Percentiles rank a stretch among this genome's conserved stretches.
Evolutionary conservation across 2,113 vertebrate species (phyloP).

Genomic region (Pomatorhinus ruficollis): DNA sequence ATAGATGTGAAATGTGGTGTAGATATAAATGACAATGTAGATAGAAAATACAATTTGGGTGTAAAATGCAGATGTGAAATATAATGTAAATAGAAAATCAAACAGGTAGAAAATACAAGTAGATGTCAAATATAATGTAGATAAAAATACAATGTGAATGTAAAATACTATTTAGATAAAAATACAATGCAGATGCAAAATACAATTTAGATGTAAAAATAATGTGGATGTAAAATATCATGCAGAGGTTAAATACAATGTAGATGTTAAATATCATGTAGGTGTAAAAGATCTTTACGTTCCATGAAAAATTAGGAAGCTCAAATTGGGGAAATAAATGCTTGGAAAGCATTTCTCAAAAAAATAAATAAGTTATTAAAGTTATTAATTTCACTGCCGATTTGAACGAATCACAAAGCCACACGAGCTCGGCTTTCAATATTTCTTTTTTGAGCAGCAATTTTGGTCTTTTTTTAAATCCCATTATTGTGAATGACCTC

Average conservation of each 20-base stretch:
- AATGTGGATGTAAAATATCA: not conserved
- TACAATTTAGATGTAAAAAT: not conserved
- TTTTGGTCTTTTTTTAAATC: not conserved
- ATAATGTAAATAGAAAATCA: not conserved
- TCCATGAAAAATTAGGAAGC: not conserved
- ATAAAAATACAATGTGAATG: too few species aligned
- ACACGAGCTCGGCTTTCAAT: rapidly evolving
- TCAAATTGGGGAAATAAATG: not conserved
- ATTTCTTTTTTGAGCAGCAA: rapidly evolving
- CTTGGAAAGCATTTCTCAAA: not conserved
- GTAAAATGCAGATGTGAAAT: not conserved
- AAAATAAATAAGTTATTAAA: not conserved
- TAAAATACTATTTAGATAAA: not conserved
- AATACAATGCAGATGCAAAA: not conserved
- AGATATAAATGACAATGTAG: not conserved
- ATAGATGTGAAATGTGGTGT: not conserved
- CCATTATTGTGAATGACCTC: not conserved
- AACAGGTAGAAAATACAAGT: not conserved
- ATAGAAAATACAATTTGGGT: not conserved
- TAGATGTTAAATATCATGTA: not conserved
- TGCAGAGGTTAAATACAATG: not conserved
- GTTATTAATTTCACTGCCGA: not conserved
- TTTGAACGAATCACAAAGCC: not conserved
- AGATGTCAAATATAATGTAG: rapidly evolving
- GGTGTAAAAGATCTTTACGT: not conserved